These are phyloP conservation scores for Acheta domesticus DNA, from an alignment of 2,888 invertebrate species.

Conservation along the genomic window DNA sequence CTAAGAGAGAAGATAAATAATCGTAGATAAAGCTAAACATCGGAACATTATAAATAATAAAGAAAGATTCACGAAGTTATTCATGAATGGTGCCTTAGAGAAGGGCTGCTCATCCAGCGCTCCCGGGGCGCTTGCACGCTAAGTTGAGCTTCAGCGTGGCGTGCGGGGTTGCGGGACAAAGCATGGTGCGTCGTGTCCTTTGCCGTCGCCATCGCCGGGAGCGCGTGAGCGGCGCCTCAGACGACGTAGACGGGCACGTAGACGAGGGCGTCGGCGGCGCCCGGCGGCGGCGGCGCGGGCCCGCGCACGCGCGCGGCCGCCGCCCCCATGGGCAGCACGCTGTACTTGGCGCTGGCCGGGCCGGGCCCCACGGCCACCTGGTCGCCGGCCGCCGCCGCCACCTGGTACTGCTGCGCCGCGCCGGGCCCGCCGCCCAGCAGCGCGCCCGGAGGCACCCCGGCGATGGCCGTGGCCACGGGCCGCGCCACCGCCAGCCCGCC, in stretches of 20 bases:
- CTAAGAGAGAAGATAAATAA: too few relatives aligned
- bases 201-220: too few relatives aligned
- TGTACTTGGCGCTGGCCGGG: slow-evolving; percentile 27
- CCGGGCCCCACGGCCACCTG: slow-evolving; percentile 26
- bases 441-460: slow-evolving; percentile 60
- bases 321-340: slow-evolving; percentile 23
- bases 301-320: background rate
- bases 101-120: too few relatives aligned
- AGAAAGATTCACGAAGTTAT: too few relatives aligned
- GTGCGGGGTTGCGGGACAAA: too few relatives aligned
- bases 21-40: too few relatives aligned
- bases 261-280: background rate
- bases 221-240: background rate
- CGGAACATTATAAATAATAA: too few relatives aligned
- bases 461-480: slow-evolving; percentile 71
- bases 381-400: background rate
- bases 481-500: slow-evolving; percentile 67
- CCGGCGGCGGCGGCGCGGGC: background rate
- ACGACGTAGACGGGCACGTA: background rate
- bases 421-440: slow-evolving; percentile 42
- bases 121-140: too few relatives aligned
- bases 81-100: too few relatives aligned
- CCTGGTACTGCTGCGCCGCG: background rate
- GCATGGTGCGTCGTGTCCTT: too few relatives aligned
- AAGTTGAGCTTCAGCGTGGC: too few relatives aligned